Base-by-base conservation (phyloP, 2,888 invertebrate species). In the Ichneumoninae sp. region DNA sequence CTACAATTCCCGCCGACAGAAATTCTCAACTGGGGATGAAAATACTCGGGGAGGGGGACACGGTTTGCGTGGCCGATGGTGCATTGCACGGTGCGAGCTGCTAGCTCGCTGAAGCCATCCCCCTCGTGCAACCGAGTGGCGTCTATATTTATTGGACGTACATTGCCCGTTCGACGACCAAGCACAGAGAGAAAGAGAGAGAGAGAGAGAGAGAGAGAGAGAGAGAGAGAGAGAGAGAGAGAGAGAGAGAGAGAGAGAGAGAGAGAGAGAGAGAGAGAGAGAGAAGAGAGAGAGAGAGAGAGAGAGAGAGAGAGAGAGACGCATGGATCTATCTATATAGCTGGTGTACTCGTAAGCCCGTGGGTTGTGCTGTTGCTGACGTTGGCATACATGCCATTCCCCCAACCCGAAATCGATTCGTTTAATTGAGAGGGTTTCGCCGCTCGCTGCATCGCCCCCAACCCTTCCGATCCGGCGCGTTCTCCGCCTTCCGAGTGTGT, bases 351-450 rank as follows among this genome's bases (percentile, higher is more conserved):
- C 81, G 84, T 62, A 76, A 78, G 71, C 33, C 77, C 40, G 40
- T 66, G 84, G 84, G 62, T 77, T 50, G 76, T 62, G 79, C 81
- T 81, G 84, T 81, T 81, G 84, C 84, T 82, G 84, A 84, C 84
- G 84, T 71, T 82, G 75, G 82, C 76, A 68, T 76, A 82, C 71
- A 82, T 80, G 79, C 79, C 75, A 82, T 50, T 66, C 75, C 74
- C 78, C 65, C 78, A 80, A 80, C 75, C 30, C 80, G 72, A 79
- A 86, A 91, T 91, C 91, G 91, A 91, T 91, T 91, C 90, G 88
- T 89, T 91, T 91, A 91, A 91, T 91, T 91, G 91, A 91, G 91
- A 91, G 91, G 88, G 88, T 87, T 86, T 83, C 84, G 86, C 80
- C 79, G 75, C 83, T 80, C 87, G 85, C 78, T 78, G 80, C 83